Conservation (phyloP, 2,113 vertebrate genomes). For the Trichomycterus rosablanca region DNA sequence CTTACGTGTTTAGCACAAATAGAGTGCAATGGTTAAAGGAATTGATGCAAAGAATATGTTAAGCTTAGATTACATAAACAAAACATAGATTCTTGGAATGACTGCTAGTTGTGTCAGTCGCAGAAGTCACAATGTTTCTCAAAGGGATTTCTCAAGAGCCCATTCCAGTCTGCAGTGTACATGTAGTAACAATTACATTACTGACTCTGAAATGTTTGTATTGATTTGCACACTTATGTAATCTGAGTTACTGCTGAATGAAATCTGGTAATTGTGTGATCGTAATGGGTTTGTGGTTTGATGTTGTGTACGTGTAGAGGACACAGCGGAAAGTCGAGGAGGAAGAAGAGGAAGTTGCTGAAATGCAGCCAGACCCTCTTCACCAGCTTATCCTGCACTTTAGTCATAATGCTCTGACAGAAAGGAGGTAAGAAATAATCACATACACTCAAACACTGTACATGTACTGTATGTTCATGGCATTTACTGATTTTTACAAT, state of each 20-base stretch:
- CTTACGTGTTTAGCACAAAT: too few relatives aligned
- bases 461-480: neutral
- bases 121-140: neutral
- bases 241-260: neutral
- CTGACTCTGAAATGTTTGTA: neutral
- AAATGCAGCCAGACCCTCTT: constrained; percentile 90
- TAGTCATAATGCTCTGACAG: constrained; percentile 90
- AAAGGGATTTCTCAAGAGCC: neutral
- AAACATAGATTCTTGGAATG: too few relatives aligned
- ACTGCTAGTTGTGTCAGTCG: neutral
- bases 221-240: constrained; percentile 3
- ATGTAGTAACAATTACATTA: constrained; percentile 1
- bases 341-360: constrained; percentile 82
- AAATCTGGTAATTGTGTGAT: neutral
- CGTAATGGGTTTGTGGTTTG: neutral
- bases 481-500: neutral
- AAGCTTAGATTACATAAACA: too few relatives aligned
- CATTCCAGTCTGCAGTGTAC: neutral
- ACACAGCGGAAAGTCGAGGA: constrained; percentile 79
- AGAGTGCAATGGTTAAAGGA: too few relatives aligned
- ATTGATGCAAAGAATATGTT: too few relatives aligned
- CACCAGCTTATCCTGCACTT: constrained; percentile 97
- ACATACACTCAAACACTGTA: constrained; percentile 2
- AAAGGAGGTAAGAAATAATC: constrained; percentile 79
- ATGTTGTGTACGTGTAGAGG: constrained; percentile 63